Conservation (phyloP, 2,888 invertebrate genomes). For the Linnaemya tessellans region DNA sequence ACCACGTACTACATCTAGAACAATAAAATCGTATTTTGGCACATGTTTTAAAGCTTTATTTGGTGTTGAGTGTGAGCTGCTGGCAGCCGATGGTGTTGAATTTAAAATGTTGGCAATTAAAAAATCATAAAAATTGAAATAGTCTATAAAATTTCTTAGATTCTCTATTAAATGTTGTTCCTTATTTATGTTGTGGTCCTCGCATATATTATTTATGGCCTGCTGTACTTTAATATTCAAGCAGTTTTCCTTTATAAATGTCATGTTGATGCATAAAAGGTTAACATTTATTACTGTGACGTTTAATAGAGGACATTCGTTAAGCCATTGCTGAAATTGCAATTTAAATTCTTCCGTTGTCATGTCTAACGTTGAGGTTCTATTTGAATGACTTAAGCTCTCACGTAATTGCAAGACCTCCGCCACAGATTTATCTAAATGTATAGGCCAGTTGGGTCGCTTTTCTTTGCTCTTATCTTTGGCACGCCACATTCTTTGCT, state of each 20-base stretch:
- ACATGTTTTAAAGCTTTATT: constrained; percentile 58
- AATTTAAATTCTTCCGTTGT: constrained; percentile 15
- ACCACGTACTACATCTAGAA: constrained; percentile 81
- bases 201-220: constrained; percentile 61
- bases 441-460: constrained; percentile 75
- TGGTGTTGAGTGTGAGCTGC: not conserved
- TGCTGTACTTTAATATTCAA: not conserved
- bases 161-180: constrained; percentile 74
- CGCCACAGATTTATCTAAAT: constrained; percentile 74
- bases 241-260: constrained; percentile 46
- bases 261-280: constrained; percentile 66
- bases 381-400: constrained; percentile 1
- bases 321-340: constrained; percentile 37
- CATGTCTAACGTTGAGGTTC: not conserved
- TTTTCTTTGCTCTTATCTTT: constrained; percentile 23
- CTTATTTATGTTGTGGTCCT: constrained; percentile 41
- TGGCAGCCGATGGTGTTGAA: not conserved
- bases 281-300: constrained; percentile 47
- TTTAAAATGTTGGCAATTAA: constrained; percentile 76
- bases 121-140: constrained; percentile 82
- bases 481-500: constrained; percentile 73
- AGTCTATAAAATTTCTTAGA: constrained; percentile 80
- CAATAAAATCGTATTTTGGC: constrained; percentile 82
- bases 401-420: constrained; percentile 69
- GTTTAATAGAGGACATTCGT: constrained; percentile 65